Percentiles rank a stretch among this genome's conserved stretches.
These are phyloP conservation scores for Silurus asotus DNA, from an alignment of 2,113 vertebrate species.

Conservation along the genomic window DNA sequence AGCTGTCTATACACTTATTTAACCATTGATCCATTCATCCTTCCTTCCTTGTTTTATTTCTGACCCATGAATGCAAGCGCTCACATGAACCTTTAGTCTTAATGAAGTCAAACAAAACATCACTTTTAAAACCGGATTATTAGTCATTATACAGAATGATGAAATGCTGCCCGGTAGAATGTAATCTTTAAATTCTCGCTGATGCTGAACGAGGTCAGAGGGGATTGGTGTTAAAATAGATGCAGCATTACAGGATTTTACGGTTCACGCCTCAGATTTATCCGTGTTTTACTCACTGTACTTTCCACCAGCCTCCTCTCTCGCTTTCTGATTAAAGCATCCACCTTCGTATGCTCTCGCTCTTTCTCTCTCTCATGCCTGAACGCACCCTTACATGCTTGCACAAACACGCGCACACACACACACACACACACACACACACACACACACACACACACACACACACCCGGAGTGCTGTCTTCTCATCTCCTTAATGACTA, in stretches of 20 bases:
- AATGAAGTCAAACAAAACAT: too few relatives aligned
- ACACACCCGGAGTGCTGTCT: neutral
- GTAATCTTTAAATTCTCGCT: too few relatives aligned
- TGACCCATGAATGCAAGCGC: too few relatives aligned
- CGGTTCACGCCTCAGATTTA: neutral
- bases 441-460: conserved; percentile 3
- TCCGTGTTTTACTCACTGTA: neutral
- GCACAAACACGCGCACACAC: neutral
- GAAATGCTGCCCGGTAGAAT: too few relatives aligned
- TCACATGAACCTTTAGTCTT: too few relatives aligned
- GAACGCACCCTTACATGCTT: neutral
- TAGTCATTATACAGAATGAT: too few relatives aligned
- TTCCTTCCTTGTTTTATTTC: too few relatives aligned
- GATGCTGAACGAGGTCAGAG: neutral
- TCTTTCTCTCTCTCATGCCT: neutral
- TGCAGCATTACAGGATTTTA: neutral
- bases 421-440: neutral
- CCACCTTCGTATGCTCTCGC: neutral
- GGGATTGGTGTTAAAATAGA: neutral
- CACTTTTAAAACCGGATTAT: too few relatives aligned
- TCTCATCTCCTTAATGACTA: conserved; percentile 2
- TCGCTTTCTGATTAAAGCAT: conserved; percentile 7
- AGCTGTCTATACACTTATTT: too few relatives aligned
- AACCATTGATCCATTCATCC: too few relatives aligned
- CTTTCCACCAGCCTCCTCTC: conserved; percentile 13